A percentile compares a stretch with the other conserved stretches of the same genome.
Conservation (phyloP, 2,888 invertebrate species). For the Ommatoiulus sabulosus region DNA sequence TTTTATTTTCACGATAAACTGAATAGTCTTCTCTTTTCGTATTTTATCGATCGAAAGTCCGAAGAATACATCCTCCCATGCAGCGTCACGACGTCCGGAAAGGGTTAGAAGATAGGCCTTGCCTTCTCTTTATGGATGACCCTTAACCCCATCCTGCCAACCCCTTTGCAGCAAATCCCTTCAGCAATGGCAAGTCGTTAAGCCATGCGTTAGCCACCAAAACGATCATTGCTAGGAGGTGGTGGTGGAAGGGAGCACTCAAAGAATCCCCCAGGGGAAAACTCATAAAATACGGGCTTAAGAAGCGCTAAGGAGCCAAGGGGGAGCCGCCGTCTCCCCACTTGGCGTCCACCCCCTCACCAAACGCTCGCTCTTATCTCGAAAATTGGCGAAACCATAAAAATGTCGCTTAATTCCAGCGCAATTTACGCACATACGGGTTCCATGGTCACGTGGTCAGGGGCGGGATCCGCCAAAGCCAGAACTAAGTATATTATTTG, state of each 20-base stretch:
- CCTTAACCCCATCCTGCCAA: not conserved
- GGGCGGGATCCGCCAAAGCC: not conserved
- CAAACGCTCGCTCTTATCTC: conserved; percentile 16
- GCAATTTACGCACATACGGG: conserved; percentile 39
- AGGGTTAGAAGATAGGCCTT: not conserved
- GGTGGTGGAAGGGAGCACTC: not conserved
- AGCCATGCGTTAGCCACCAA: not conserved
- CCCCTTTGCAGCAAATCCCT: not conserved
- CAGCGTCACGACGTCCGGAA: not conserved
- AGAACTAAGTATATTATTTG: not conserved
- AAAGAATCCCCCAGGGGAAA: not conserved
- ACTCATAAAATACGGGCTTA: conserved; percentile 23
- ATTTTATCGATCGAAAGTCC: not conserved
- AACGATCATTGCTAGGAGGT: not conserved
- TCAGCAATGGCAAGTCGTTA: not conserved
- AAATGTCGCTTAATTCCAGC: conserved; percentile 26
- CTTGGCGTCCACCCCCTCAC: not conserved
- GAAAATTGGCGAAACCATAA: conserved; percentile 24
- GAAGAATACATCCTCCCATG: not conserved
- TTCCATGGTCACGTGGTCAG: not conserved
- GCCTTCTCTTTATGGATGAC: not conserved
- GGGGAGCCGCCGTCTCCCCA: not conserved
- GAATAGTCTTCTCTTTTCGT: not conserved
- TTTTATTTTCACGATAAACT: no score
- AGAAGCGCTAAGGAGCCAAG: not conserved